Percentiles rank a stretch among this genome's conserved stretches.
Evolutionary conservation across 1,140 invertebrate genomes (phyloP).

Genomic region (Microplitis demolitor): DNA sequence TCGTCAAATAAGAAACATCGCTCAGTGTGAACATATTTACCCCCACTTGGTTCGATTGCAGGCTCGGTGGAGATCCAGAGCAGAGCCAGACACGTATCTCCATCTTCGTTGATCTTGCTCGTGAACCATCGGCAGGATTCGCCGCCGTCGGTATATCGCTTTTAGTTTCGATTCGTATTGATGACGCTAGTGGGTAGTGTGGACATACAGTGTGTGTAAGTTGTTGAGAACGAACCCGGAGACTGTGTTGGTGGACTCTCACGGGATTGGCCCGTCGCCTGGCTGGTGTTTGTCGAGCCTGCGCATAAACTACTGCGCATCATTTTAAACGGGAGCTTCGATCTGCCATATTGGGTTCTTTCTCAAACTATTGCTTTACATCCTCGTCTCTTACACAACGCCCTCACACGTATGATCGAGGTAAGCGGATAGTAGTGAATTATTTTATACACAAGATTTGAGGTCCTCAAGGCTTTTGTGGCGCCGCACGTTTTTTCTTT

Average conservation of each 20-base stretch:
- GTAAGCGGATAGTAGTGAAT: constrained; percentile 37
- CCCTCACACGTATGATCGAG: constrained; percentile 65
- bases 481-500: constrained; percentile 26
- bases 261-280: not conserved
- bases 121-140: not conserved
- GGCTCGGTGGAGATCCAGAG: not conserved
- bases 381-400: constrained; percentile 57
- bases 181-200: not conserved
- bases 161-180: not conserved
- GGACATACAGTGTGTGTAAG: not conserved
- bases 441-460: constrained; percentile 7
- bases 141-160: too few species aligned
- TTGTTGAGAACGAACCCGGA: not conserved
- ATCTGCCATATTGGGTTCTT: constrained; percentile 48
- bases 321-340: constrained; percentile 34
- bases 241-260: not conserved
- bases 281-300: not conserved
- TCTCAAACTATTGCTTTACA: not conserved
- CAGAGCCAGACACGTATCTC: too few species aligned
- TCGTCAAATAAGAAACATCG: constrained; percentile 19
- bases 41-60: not conserved
- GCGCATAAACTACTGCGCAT: constrained; percentile 26
- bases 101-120: too few species aligned
- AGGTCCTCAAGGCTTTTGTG: constrained; percentile 15
- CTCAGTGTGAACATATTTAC: constrained; percentile 26